Evolutionary conservation across 2,113 vertebrate species (phyloP).

Genomic region (Menura novaehollandiae): DNA sequence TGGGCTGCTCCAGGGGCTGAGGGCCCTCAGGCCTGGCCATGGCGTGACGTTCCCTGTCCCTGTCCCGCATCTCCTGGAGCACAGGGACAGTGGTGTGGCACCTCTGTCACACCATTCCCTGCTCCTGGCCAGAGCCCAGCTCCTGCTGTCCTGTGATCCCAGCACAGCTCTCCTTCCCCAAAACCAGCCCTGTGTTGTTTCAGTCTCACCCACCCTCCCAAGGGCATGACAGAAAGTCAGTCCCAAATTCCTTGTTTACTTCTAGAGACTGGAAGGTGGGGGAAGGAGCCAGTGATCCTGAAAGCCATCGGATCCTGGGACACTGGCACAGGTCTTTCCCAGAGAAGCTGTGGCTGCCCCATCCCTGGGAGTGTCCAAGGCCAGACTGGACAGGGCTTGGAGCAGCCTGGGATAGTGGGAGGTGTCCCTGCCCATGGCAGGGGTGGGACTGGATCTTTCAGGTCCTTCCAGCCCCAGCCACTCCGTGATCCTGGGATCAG

Average conservation of each 20-base stretch:
- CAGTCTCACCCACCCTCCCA: background rate
- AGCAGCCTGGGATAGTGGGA: background rate
- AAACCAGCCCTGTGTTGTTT: background rate
- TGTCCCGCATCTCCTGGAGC: background rate
- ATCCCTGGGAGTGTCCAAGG: background rate
- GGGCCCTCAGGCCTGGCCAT: background rate
- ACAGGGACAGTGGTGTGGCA: background rate
- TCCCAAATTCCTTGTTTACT: background rate
- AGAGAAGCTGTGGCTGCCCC: background rate
- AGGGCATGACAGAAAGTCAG: accelerated
- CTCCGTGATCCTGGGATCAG: background rate
- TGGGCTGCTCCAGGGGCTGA: background rate
- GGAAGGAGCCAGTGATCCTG: background rate
- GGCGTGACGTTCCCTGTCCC: background rate
- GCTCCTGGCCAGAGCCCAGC: background rate
- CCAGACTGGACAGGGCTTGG: background rate
- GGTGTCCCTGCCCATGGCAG: background rate
- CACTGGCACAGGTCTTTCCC: background rate
- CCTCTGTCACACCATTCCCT: background rate
- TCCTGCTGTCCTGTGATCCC: background rate
- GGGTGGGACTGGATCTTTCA: background rate
- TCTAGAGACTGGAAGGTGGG: too few species aligned
- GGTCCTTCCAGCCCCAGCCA: background rate
- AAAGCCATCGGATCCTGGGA: accelerated
- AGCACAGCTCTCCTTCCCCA: background rate